These are phyloP conservation scores for Sebastolobus alascanus DNA, from an alignment of 2,797 vertebrate genomes.

Conservation along the genomic window DNA sequence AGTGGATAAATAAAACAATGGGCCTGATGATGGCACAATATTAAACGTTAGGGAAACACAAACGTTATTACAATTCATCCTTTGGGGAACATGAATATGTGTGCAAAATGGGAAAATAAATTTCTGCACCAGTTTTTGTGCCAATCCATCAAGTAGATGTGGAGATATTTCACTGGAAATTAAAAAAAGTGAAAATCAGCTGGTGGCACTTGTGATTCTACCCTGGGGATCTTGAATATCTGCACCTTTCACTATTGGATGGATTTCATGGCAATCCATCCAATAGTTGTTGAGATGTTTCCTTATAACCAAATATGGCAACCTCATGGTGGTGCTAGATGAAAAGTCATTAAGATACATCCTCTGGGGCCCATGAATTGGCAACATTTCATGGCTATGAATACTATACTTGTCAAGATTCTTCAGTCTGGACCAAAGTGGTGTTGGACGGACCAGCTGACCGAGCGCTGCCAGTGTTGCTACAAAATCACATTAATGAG, in stretches of 20 bases:
- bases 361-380: not conserved
- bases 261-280: not conserved
- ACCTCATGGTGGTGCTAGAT: not conserved
- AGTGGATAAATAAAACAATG: not conserved
- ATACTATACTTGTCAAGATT: not conserved
- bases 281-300: not conserved
- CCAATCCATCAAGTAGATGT: not conserved
- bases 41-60: not conserved
- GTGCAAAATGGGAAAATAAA: not conserved
- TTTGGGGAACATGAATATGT: not conserved
- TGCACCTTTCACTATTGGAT: too few relatives aligned
- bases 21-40: not conserved
- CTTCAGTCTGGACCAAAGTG: not conserved
- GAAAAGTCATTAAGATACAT: not conserved
- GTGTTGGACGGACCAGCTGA: not conserved
- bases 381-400: not conserved
- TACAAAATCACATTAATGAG: slow-evolving; percentile 48
- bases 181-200: not conserved
- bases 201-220: too few relatives aligned
- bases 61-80: not conserved
- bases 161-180: not conserved
- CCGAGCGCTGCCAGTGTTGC: not conserved
- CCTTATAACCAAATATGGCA: not conserved
- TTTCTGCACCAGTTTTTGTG: not conserved
- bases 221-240: not conserved